Evolutionary conservation across 2,888 invertebrate species (phyloP).

Genomic region (Agriotes lineatus): DNA sequence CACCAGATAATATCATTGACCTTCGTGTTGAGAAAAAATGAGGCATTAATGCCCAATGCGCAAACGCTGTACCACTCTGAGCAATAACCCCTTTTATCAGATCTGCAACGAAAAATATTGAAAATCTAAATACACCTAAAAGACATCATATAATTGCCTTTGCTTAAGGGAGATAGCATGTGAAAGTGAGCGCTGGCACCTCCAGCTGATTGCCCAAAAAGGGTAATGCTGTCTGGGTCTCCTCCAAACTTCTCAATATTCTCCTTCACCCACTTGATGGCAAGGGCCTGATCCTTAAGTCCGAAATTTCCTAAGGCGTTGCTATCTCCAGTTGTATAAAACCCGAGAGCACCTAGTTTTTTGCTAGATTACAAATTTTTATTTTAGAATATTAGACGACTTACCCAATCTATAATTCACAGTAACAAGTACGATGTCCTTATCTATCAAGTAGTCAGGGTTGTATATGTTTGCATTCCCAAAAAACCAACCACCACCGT

Average conservation of each 20-base stretch:
- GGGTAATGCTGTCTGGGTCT: slow-evolving; percentile 59
- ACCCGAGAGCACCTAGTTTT: slow-evolving; percentile 59
- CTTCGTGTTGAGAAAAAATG: slow-evolving; percentile 6
- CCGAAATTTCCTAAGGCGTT: slow-evolving; percentile 58
- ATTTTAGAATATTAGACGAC: too few species aligned
- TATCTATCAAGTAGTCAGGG: slow-evolving; percentile 78
- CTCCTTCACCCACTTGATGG: slow-evolving; percentile 60
- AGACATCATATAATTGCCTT: slow-evolving; percentile 53
- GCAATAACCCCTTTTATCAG: slow-evolving; percentile 33
- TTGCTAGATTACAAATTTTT: neutral
- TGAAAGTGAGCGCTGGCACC: slow-evolving; percentile 63
- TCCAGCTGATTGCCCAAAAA: slow-evolving; percentile 64
- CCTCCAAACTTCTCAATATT: slow-evolving; percentile 52
- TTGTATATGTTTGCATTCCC: slow-evolving; percentile 79
- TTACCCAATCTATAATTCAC: slow-evolving; percentile 51
- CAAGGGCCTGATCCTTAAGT: slow-evolving; percentile 54
- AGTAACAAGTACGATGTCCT: slow-evolving; percentile 73
- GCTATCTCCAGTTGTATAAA: slow-evolving; percentile 52
- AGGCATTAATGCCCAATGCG: slow-evolving; percentile 16
- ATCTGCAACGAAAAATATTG: slow-evolving; percentile 10
- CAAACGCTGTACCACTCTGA: slow-evolving; percentile 27
- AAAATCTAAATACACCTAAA: too few species aligned
- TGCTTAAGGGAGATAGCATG: slow-evolving; percentile 61
- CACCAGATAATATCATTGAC: slow-evolving; percentile 31
- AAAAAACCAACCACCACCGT: slow-evolving; percentile 82